A percentile compares a stretch with the other conserved stretches of the same genome.
phyloP scores from a whole-genome alignment of 2,888 invertebrate species.

The Nasonovia ribisnigri region DNA sequence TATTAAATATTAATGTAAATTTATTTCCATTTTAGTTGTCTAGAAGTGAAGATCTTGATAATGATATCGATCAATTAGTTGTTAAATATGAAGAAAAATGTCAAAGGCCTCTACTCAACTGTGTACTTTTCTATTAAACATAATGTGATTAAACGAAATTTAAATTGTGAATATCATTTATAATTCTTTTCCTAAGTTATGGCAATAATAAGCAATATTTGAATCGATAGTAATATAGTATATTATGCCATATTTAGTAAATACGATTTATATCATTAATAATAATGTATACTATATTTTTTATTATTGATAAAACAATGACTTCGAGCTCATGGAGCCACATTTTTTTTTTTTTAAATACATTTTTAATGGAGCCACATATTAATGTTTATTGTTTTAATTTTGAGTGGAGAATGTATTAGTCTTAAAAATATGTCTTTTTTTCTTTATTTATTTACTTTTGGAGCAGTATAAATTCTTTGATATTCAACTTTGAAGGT shows the following conservation, averaged over 20 bases:
- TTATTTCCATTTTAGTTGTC: constrained; percentile 76
- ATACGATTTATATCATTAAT: not conserved
- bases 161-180: not conserved
- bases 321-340: too few relatives aligned
- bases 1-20: constrained; percentile 62
- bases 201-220: not conserved
- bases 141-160: constrained; percentile 72
- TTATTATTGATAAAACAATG: not conserved
- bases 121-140: constrained; percentile 96
- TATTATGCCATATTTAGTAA: not conserved
- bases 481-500: too few relatives aligned
- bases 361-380: too few relatives aligned
- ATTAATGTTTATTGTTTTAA: not conserved
- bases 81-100: constrained; percentile 94
- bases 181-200: not conserved
- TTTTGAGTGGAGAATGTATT: not conserved
- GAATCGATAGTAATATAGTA: not conserved
- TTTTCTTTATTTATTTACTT: too few relatives aligned
- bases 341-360: too few relatives aligned
- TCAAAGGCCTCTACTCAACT: constrained; percentile 89
- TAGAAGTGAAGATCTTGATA: constrained; percentile 92
- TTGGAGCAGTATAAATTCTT: too few relatives aligned
- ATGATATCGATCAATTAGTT: constrained; percentile 96
- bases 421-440: not conserved
- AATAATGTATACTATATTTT: not conserved